A percentile compares a stretch with the other conserved stretches of the same genome.
Evolutionary conservation across 2,797 vertebrate species (phyloP).

Genomic region (Microctenopoma lineatum): DNA sequence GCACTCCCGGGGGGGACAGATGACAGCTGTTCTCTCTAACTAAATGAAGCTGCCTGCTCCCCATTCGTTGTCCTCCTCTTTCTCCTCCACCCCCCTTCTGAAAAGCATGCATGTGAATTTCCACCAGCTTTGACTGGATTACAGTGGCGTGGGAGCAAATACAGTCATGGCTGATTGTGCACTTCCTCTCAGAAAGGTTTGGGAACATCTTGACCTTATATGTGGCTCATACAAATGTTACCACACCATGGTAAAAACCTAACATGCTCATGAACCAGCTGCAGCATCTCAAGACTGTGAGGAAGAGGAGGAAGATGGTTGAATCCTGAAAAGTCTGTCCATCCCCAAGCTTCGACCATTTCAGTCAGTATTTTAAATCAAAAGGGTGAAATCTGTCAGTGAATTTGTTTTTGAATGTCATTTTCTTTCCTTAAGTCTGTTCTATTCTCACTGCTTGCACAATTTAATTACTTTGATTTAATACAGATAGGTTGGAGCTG

Average conservation of each 20-base stretch:
- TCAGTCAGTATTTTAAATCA: slow-evolving; percentile 42
- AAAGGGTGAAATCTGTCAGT: slow-evolving; percentile 58
- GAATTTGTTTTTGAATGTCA: slow-evolving; percentile 73
- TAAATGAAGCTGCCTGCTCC: slow-evolving; percentile 83
- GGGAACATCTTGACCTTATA: slow-evolving; percentile 39
- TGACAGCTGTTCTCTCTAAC: slow-evolving; percentile 65
- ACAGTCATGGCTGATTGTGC: slow-evolving; percentile 53
- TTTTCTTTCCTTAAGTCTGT: slow-evolving; percentile 60
- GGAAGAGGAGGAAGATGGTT: slow-evolving; percentile 65
- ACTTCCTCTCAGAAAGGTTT: slow-evolving; percentile 69
- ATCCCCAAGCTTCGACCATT: slow-evolving; percentile 50
- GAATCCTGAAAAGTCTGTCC: slow-evolving; percentile 48
- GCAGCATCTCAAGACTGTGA: slow-evolving; percentile 43
- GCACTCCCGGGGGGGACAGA: slow-evolving; percentile 74
- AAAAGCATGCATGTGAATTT: slow-evolving; percentile 68
- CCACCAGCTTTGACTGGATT: slow-evolving; percentile 72
- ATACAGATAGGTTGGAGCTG: slow-evolving; percentile 47
- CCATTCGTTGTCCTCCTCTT: slow-evolving; percentile 71
- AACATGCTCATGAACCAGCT: slow-evolving; percentile 51
- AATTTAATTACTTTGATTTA: slow-evolving; percentile 57
- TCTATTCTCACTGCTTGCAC: slow-evolving; percentile 75
- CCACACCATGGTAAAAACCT: slow-evolving; percentile 15
- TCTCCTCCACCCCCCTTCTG: slow-evolving; percentile 51
- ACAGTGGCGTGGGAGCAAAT: slow-evolving; percentile 55
- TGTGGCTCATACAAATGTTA: slow-evolving; percentile 36